Base-by-base conservation (phyloP, 2,113 vertebrate genomes). In the Himantopus leucocephalus region DNA sequence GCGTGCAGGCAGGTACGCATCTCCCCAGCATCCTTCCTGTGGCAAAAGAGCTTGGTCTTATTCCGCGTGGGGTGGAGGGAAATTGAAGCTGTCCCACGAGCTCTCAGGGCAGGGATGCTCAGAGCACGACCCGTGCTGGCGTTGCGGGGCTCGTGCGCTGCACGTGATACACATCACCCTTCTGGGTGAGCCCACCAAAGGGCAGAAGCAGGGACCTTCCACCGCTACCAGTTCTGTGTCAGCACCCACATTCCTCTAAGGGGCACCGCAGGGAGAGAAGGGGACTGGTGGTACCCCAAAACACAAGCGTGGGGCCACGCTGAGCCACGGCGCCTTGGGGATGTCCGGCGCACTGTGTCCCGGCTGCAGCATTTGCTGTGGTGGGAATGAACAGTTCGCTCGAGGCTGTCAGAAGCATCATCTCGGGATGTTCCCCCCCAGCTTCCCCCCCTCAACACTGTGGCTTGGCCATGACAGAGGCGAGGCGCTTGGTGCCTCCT, bases 231-330 rank as follows among this genome's bases (percentile, higher is more conserved):
- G 22, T 2, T 52, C 70, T 34, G 37, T 34, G 13, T 17, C 62
- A 76, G 24, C 52, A 68, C 62, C 24, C 43, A 12, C 9, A 5
- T 47, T 66, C 53, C 81, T 62, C 73, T 10, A 22, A 16, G 34
- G 47, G 16, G 3, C 19, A 1, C 37, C 41, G 29, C 41, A 7
- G 19, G 16, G 19, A 50, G 32, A 78, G 23, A 8, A 35, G 29
- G 53, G 23, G 52, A 63, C 48, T 35, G 53, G 6, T 66, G 73
- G 50, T 35, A 29, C 58, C 53, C 71, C n/a, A 37, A 72, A 94
- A 50, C 0, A 0, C 17, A 12, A 78, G 12, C 1, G 2, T 3
- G 2, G 11, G 34, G 17, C 59, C 24, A 27, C 34, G 45, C 37
- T 50, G 63, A 76, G 45, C 43, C 21, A 4, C 4, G 4, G 13